These are phyloP conservation scores for Pangasius larnaudii DNA, from an alignment of 2,797 vertebrate genomes.

Conservation along the genomic window DNA sequence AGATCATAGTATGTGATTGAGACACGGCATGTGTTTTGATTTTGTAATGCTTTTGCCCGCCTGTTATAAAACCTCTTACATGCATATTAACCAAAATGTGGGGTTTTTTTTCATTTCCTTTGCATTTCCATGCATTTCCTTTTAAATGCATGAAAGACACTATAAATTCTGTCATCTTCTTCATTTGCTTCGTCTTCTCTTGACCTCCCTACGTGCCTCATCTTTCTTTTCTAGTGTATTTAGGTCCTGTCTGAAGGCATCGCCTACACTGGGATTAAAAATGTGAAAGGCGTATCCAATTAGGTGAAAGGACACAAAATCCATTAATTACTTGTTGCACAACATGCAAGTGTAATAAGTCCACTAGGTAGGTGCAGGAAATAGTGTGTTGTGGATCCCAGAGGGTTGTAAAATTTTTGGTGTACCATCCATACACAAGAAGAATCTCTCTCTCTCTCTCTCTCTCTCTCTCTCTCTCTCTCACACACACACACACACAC, in stretches of 20 bases:
- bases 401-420: background rate
- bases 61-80: background rate
- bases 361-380: background rate
- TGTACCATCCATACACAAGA: background rate
- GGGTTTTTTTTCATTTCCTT: background rate
- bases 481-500: background rate
- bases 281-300: conserved; percentile 27
- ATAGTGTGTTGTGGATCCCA: background rate
- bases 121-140: background rate
- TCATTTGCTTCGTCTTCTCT: background rate
- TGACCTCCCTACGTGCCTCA: background rate
- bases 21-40: background rate
- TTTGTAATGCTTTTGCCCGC: background rate
- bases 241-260: background rate
- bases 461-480: background rate
- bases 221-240: background rate
- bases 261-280: background rate
- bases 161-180: background rate
- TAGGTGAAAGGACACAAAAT: conserved; percentile 20
- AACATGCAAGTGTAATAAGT: background rate
- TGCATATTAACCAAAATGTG: background rate
- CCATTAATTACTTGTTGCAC: conserved; percentile 13
- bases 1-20: background rate
- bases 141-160: background rate
- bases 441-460: background rate